These are phyloP conservation scores for Chaunax sp. DNA, from an alignment of 2,797 vertebrate genomes.

Conservation along the genomic window DNA sequence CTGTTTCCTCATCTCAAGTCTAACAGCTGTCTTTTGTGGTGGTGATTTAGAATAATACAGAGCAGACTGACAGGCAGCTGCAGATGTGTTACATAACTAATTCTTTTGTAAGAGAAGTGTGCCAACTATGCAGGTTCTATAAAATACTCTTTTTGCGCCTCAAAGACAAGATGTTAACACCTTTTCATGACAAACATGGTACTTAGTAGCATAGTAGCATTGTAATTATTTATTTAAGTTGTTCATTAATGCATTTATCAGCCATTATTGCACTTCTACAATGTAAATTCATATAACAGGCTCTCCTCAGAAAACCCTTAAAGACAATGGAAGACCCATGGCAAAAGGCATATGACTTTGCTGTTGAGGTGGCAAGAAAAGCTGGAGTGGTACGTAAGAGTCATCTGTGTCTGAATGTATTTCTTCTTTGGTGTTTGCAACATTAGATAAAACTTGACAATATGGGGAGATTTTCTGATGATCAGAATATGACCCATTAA, in stretches of 20 bases:
- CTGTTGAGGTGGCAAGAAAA: slow-evolving; percentile 87
- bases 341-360: slow-evolving; percentile 90
- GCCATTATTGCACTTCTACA: slow-evolving; percentile 8
- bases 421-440: not conserved
- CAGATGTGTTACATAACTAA: slow-evolving; percentile 28
- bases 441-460: not conserved
- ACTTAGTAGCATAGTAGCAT: no score
- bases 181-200: not conserved
- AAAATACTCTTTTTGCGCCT: not conserved
- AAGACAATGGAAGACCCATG: slow-evolving; percentile 87
- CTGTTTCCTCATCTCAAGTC: not conserved
- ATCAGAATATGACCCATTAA: not conserved
- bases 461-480: no score
- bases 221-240: not conserved
- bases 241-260: not conserved
- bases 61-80: not conserved
- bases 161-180: not conserved
- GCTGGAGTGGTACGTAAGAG: slow-evolving; percentile 87
- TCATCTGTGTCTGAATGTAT: not conserved
- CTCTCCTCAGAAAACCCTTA: slow-evolving; percentile 2
- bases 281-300: slow-evolving; percentile 21
- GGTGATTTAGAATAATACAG: not conserved
- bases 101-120: slow-evolving; percentile 15
- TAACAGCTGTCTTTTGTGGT: not conserved
- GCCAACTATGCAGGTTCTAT: slow-evolving; percentile 4